Percentiles rank a stretch among this genome's conserved stretches.
These are phyloP conservation scores for Palloptera scutellata DNA, from an alignment of 2,888 invertebrate species.

Conservation along the genomic window DNA sequence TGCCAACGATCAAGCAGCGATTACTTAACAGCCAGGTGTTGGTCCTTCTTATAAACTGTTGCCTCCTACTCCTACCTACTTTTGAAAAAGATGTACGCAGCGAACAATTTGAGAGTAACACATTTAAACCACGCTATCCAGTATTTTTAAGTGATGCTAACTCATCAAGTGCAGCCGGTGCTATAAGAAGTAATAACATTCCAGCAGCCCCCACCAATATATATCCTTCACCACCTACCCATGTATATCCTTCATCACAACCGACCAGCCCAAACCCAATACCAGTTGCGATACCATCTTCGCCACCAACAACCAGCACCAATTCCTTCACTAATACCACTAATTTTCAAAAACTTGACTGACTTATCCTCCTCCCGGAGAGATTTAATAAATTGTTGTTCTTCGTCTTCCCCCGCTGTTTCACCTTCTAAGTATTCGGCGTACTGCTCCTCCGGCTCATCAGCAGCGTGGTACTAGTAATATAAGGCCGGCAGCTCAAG, in stretches of 20 bases:
- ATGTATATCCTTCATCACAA: constrained; percentile 23
- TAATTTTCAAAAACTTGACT: too few relatives aligned
- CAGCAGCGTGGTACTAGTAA: constrained; percentile 4
- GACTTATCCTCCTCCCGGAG: too few relatives aligned
- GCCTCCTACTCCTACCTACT: constrained; percentile 46
- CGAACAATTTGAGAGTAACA: constrained; percentile 57
- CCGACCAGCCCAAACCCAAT: constrained; percentile 34
- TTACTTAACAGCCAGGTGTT: constrained; percentile 41
- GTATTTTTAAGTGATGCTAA: constrained; percentile 48
- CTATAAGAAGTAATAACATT: constrained; percentile 12
- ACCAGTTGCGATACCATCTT: constrained; percentile 23
- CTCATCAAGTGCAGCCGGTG: constrained; percentile 22
- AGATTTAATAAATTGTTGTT: too few relatives aligned
- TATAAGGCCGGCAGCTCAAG: constrained; percentile 6
- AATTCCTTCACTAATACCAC: constrained; percentile 16
- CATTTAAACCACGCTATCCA: constrained; percentile 58
- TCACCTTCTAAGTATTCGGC: too few relatives aligned
- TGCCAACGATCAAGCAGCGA: constrained; percentile 47
- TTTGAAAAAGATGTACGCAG: constrained; percentile 57
- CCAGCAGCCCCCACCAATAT: constrained; percentile 40
- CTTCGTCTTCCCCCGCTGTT: too few relatives aligned
- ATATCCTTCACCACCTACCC: constrained; percentile 41
- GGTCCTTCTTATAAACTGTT: constrained; percentile 45
- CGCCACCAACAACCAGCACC: constrained; percentile 14
- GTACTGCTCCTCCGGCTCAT: constrained; percentile 13